Evolutionary conservation across 2,888 invertebrate species (phyloP).

Genomic region (Heliconius charithonia): DNA sequence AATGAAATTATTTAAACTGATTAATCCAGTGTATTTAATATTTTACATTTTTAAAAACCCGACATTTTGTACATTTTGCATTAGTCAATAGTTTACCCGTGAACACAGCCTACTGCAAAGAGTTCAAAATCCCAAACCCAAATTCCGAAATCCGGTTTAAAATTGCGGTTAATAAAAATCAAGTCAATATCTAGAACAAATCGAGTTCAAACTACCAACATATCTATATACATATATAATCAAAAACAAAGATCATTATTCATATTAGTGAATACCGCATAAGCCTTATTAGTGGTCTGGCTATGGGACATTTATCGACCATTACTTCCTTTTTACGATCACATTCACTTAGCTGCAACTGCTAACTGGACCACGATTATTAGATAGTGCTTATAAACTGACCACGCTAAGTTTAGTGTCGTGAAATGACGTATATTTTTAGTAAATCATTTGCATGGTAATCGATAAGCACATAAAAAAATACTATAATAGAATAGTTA

Average conservation of each 20-base stretch:
- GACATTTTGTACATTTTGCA: neutral
- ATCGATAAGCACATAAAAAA: too few species aligned
- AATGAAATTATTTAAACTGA: too few species aligned
- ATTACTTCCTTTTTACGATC: constrained; percentile 52
- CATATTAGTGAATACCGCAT: constrained; percentile 41
- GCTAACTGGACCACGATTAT: constrained; percentile 46
- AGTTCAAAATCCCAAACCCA: too few species aligned
- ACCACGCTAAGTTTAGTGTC: constrained; percentile 10
- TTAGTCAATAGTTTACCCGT: too few species aligned
- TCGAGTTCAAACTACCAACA: neutral
- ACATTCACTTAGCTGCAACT: constrained; percentile 50
- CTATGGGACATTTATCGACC: constrained; percentile 48
- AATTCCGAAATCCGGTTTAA: too few species aligned
- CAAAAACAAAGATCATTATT: constrained; percentile 36
- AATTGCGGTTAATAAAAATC: neutral
- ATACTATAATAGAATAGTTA: neutral
- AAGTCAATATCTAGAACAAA: neutral
- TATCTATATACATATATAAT: constrained; percentile 9
- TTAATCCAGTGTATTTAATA: too few species aligned
- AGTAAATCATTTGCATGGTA: too few species aligned
- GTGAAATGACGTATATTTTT: too few species aligned
- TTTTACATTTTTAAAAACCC: too few species aligned
- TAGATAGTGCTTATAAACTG: constrained; percentile 43
- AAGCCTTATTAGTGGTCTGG: constrained; percentile 49
- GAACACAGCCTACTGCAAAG: too few species aligned